phyloP scores from a whole-genome alignment of 1,140 invertebrate species.

The Drosophila murphyi region DNA sequence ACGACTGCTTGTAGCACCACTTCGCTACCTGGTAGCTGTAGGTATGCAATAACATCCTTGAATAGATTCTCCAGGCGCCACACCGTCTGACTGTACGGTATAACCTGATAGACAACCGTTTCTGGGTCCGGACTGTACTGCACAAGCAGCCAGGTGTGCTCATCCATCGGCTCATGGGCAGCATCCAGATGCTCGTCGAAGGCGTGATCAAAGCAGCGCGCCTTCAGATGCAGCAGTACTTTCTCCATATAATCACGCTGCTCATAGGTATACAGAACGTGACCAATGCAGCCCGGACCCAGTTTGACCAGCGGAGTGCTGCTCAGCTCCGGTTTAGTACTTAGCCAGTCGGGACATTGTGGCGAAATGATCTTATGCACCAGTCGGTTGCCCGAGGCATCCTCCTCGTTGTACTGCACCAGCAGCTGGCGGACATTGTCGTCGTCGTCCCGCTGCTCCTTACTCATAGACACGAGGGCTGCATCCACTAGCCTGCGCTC shows the following conservation, averaged over 20 bases:
- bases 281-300: conserved; percentile 34
- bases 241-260: conserved; percentile 67
- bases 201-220: conserved; percentile 60
- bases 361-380: conserved; percentile 65
- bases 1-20: conserved; percentile 63
- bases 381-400: conserved; percentile 32
- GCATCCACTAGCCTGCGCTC: conserved; percentile 65
- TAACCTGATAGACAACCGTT: conserved; percentile 61
- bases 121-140: conserved; percentile 72
- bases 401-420: conserved; percentile 61
- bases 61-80: conserved; percentile 65
- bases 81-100: conserved; percentile 54
- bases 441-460: conserved; percentile 43
- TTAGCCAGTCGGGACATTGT: conserved; percentile 55
- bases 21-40: conserved; percentile 51
- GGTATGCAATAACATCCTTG: conserved; percentile 71
- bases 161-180: conserved; percentile 28
- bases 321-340: conserved; percentile 40
- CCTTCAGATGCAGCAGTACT: conserved; percentile 60
- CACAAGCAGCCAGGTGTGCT: conserved; percentile 65
- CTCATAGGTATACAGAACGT: conserved; percentile 61
- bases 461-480: conserved; percentile 52
- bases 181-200: conserved; percentile 52
- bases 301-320: conserved; percentile 55
- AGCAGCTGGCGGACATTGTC: conserved; percentile 36